Conservation (phyloP, 2,888 invertebrate species). For the Colostygia pectinataria region DNA sequence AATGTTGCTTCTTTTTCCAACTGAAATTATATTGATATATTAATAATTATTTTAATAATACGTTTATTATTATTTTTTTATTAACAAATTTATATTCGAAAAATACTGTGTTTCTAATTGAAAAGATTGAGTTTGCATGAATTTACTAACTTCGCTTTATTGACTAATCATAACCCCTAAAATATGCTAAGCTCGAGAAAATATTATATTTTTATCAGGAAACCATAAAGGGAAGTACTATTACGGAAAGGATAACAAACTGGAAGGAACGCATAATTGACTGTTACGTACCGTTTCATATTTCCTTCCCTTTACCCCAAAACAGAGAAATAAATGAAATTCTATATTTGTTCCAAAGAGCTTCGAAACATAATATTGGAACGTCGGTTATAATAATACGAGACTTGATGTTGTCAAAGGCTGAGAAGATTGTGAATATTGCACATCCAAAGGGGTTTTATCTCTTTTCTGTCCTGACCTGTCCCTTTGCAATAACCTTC, state of each 20-base stretch:
- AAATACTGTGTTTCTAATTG: too few species aligned
- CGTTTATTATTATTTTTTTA: too few species aligned
- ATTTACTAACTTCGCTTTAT: too few species aligned
- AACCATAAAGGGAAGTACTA: slow-evolving; percentile 1
- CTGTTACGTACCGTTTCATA: slow-evolving; percentile 1
- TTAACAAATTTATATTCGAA: too few species aligned
- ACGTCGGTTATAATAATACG: slow-evolving; percentile 7
- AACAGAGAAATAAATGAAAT: slow-evolving; percentile 14
- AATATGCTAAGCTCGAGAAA: too few species aligned
- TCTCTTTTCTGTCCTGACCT: too few species aligned
- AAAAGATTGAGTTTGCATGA: too few species aligned
- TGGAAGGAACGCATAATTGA: slow-evolving; percentile 10
- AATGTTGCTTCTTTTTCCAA: too few species aligned
- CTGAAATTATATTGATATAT: too few species aligned
- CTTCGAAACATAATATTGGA: slow-evolving; percentile 12
- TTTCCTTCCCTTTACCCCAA: neutral
- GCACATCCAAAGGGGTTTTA: neutral
- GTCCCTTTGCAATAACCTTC: too few species aligned
- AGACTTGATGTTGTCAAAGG: slow-evolving; percentile 7
- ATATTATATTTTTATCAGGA: neutral
- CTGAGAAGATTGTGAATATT: slow-evolving; percentile 11
- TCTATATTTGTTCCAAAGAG: slow-evolving; percentile 19
- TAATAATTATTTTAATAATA: too few species aligned
- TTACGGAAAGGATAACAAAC: slow-evolving; percentile 5
- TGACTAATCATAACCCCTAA: too few species aligned